Base-by-base conservation (phyloP, 2,888 invertebrate species). In the Zaprionus lineosus region DNA sequence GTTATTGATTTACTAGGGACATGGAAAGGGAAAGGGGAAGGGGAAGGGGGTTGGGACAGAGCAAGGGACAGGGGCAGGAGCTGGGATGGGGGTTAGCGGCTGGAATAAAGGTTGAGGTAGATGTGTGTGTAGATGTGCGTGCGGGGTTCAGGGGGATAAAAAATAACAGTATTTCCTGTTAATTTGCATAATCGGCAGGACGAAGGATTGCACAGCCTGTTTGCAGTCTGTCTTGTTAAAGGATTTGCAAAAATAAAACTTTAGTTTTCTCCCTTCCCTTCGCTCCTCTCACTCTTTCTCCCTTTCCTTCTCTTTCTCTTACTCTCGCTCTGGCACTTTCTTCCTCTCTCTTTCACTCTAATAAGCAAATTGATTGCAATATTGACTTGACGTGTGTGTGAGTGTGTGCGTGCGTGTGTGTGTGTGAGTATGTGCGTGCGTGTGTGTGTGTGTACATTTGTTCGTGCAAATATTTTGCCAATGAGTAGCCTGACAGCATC, bases 131-230 rank as follows among this genome's bases (percentile, higher is more conserved):
- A 21, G 12, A 11, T 16, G 15, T n/a, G 7, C 15, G 26, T 1
- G 7, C 15, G 12, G 24, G 8, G 12, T 12, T 14, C 24, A 53
- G 47, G 26, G n/a, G 9, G 21, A 39, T 34, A 8, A 12, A 18
- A 11, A 19, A n/a, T 37, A 41, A 53, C 41, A 51, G 36, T 56
- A 67, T 55, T 51, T 64, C 52, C 58, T 58, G 59, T 72, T 78
- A 63, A 82, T 81, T 81, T 81, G 81, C 81, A 81, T 81, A 81
- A 81, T 82, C 83, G 67, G 29, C 61, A 53, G 69, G 48, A 37
- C 41, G 59, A 14, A 26, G 58, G 44, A 67, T 58, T 60, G 36
- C 46, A 50, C 29, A 37, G 71, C 48, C 39, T 63, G 34, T 46
- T 47, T 48, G 57, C 71, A 48, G 52, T 53, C 66, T 70, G 73